Base-by-base conservation (phyloP, 1,140 invertebrate species). In the Bombus haemorrhoidalis region DNA sequence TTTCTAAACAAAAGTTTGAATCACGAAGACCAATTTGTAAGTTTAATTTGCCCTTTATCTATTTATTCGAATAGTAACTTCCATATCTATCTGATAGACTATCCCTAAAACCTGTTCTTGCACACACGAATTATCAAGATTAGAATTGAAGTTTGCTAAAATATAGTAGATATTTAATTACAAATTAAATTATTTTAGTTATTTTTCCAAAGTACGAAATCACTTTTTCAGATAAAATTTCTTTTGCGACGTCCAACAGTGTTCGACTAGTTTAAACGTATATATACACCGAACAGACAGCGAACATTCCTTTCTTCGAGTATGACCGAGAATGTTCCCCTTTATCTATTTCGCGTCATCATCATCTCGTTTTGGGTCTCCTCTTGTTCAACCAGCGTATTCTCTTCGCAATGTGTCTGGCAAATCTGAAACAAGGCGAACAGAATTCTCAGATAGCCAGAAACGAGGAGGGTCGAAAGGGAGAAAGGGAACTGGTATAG, bases 381-480 rank as follows among this genome's bases (percentile, higher is more conserved):
- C 3, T n/a, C 13, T 75, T 43, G 28, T 39, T 34, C 25, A 62
- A 59, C 34, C 41, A 32, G 15, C 39, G 47, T 47, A 47, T 53
- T 18, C 47, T 47, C 47, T 18, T 53, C 47, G 47, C 47, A 6
- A 53, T 6, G 47, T 47, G 47, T 87, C 71, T 34, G 13, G 34
- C 62, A 64, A 64, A 28, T 3, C 47, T 39, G 75, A 89, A 83
- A 83, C 80, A 89, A 89, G 80, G 43, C 69, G 69, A 64, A 34
- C 39, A 39, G 25, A 34, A 10, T 28, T 13, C 28, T 62, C 10
- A 28, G 72, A 47, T 32, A 32, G 47, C 18, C 22, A 71, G 69
- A 18, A 62, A 34, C 32, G 28, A 18, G 28, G 6, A 18, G 18
- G 43, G 18, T 28, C 3, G 28, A 34, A 34, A 34, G 18, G 34